Evolutionary conservation across 2,797 vertebrate species (phyloP).

Genomic region (Tiaroga cobitis): DNA sequence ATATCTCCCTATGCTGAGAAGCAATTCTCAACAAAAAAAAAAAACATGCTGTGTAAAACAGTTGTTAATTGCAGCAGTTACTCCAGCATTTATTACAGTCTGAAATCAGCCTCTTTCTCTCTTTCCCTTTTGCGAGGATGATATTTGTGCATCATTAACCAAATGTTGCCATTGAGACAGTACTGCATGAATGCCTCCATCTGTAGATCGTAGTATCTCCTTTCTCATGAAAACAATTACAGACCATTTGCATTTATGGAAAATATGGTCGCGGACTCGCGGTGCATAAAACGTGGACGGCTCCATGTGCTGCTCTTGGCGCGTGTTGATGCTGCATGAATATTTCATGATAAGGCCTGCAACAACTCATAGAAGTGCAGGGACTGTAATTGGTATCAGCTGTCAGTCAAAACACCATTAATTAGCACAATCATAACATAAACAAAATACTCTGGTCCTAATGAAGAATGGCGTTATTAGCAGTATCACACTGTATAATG

Average conservation of each 20-base stretch:
- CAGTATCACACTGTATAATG: constrained; percentile 18
- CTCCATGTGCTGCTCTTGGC: constrained; percentile 40
- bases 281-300: constrained; percentile 32
- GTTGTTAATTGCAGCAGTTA: constrained; percentile 74
- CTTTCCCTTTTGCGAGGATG: constrained; percentile 54
- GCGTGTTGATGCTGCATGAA: constrained; percentile 49
- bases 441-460: constrained; percentile 38
- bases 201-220: constrained; percentile 21
- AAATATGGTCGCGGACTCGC: constrained; percentile 40
- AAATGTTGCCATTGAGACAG: constrained; percentile 70
- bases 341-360: constrained; percentile 52
- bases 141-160: constrained; percentile 78
- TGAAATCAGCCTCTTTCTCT: constrained; percentile 70
- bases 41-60: constrained; percentile 67
- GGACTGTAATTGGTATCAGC: constrained; percentile 34
- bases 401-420: constrained; percentile 48
- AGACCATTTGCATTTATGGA: constrained; percentile 49
- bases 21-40: constrained; percentile 58
- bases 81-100: constrained; percentile 65
- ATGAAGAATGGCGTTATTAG: neutral
- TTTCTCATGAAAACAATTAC: constrained; percentile 54
- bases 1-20: constrained; percentile 47
- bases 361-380: constrained; percentile 21
- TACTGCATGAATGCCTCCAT: constrained; percentile 57
- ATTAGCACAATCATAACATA: constrained; percentile 33